Conservation (phyloP, 2,888 invertebrate genomes). For the Mimas tiliae region DNA sequence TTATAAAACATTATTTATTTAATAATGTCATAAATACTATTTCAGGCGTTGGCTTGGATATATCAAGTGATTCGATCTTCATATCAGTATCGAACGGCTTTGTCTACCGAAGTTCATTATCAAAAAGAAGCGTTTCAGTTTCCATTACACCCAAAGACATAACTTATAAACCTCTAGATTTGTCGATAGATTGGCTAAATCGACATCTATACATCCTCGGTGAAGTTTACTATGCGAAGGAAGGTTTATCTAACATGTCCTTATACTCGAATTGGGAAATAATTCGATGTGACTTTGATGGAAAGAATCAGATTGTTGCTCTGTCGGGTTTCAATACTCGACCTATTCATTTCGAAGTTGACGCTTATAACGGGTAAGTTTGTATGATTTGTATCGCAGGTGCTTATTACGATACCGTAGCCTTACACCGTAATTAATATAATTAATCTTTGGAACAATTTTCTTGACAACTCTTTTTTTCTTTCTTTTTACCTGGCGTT, state of each 20-base stretch:
- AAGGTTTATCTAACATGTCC: conserved; percentile 57
- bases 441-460: no score
- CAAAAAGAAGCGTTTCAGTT: conserved; percentile 69
- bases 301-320: conserved; percentile 88
- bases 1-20: background rate
- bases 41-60: conserved; percentile 91
- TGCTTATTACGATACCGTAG: background rate
- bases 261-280: conserved; percentile 87
- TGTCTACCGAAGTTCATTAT: conserved; percentile 83
- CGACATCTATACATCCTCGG: conserved; percentile 93
- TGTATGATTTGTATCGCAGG: background rate
- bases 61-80: conserved; percentile 89
- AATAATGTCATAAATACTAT: conserved; percentile 31
- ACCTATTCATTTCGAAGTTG: conserved; percentile 93
- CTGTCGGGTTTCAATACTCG: conserved; percentile 88
- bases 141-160: conserved; percentile 84
- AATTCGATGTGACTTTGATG: conserved; percentile 90
- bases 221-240: conserved; percentile 84
- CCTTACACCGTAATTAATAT: no score
- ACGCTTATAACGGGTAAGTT: conserved; percentile 94
- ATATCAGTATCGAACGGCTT: conserved; percentile 90
- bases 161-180: conserved; percentile 87
- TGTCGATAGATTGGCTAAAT: conserved; percentile 96
- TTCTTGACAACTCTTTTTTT: no score
- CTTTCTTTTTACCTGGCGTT: no score